phyloP scores from a whole-genome alignment of 2,888 invertebrate genomes.

The Luffia ferchaultella region DNA sequence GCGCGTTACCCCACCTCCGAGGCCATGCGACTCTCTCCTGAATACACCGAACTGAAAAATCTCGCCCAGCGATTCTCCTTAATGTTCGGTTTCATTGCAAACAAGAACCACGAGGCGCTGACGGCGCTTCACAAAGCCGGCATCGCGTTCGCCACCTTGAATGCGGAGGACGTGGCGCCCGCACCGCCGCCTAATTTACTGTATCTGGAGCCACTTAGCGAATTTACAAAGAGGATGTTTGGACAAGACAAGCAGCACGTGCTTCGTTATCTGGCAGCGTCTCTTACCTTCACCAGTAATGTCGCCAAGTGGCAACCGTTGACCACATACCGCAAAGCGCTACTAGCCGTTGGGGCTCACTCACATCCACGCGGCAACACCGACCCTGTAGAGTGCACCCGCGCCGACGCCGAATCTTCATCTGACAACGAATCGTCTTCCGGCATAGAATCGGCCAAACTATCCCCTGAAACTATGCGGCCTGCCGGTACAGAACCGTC shows the following conservation, averaged over 20 bases:
- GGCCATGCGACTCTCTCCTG: conserved; percentile 77
- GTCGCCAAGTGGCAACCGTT: conserved; percentile 94
- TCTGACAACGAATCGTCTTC: too few relatives aligned
- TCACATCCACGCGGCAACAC: background rate
- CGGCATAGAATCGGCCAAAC: too few relatives aligned
- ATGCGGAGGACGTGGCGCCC: conserved; percentile 57
- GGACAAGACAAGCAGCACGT: conserved; percentile 8
- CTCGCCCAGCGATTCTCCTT: conserved; percentile 79
- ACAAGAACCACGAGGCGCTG: conserved; percentile 96
- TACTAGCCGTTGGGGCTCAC: conserved; percentile 74
- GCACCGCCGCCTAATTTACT: conserved; percentile 87
- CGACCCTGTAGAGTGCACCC: background rate
- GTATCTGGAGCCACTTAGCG: conserved; percentile 94
- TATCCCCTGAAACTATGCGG: too few relatives aligned
- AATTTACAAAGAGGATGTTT: conserved; percentile 95
- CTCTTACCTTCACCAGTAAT: conserved; percentile 77
- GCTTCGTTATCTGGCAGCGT: conserved; percentile 85
- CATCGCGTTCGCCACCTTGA: conserved; percentile 85
- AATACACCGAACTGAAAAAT: conserved; percentile 89
- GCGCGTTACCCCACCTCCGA: conserved; percentile 38
- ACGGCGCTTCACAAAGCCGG: conserved; percentile 95
- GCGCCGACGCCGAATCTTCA: too few relatives aligned
- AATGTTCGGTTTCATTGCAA: conserved; percentile 95
- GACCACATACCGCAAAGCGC: conserved; percentile 85
- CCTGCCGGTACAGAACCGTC: too few relatives aligned